Evolutionary conservation across 2,797 vertebrate species (phyloP), one percentile per base, ranked within the genome.

Genomic region (Eospalax fontanierii): DNA sequence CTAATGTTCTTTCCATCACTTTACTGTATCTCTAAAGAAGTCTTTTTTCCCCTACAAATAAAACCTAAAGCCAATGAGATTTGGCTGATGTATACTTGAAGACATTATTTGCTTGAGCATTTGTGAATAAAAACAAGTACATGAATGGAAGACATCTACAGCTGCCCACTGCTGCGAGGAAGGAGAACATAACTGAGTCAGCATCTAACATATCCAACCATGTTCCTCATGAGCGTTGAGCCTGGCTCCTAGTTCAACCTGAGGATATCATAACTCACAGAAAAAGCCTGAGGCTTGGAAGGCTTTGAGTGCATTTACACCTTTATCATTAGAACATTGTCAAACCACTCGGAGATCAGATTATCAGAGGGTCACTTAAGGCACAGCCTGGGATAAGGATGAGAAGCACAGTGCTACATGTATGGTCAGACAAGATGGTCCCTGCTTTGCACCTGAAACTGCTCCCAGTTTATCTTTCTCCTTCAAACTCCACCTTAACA

Each of bases 361-460:
- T 74, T 26, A 85, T 66, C 65, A 84, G 30, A 84, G 43, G 19
- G 28, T 63, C 79, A 78, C 50, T 4, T 22, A 46, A 95, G 83
- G 30, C 35, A 68, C 59, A 70, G 33, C 28, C 10, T 74, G 16
- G n/a, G 78, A n/a, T 38, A 63, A 63, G 85, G 90, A 75, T 54
- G 38, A 30, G 79, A 90, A 61, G n/a, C 57, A 18, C 1, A 75
- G 26, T 6, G 50, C 40, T 75, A 68, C 87, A 79, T 83, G 38
- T 90, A 30, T 87, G 76, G 82, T 65, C 76, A 83, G 66, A 94
- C 84, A 86, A 19, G 38, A 78, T 30, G 86, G 89, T 68, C 70
- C 78, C 79, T 87, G 71, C 65, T 50, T 16, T 59, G 40, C 19
- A 68, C 2, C 65, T 26, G 61, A 63, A 93, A 89, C n/a, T 70